Evolutionary conservation across 2,797 vertebrate genomes (phyloP), one percentile per base, ranked within the genome.

Genomic region (Ptychobarbus kaznakovi): DNA sequence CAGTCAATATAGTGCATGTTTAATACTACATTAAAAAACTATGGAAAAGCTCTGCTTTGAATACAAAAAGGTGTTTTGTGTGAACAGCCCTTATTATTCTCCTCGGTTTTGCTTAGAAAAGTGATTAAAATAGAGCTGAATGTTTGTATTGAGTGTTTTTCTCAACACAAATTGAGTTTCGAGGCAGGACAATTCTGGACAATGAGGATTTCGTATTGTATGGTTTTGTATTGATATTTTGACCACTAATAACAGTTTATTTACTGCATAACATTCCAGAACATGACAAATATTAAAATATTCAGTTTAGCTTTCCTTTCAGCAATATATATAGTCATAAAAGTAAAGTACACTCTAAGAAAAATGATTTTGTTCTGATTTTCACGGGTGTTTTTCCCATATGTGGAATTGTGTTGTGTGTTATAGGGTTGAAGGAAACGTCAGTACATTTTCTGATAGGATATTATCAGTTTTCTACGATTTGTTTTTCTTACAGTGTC

Each of bases 201-300:
- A 58, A 22, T 35, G 44, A 35, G n/a, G 1, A 68, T 53, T 9
- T 42, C 22, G 25, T 11, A 42, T 58, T 16, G 20, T 20, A n/a
- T 81, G 18, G 2, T 51, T 66, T 53, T 49, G 44, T 80, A 15
- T 80, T 22, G 2, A 38, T 69, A 51, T 81, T 40, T 69, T 53
- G 28, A 81, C 61, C 44, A 81, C 42, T 32, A 68, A 51, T 66
- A 69, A 51, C 46, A 38, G 32, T 69, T 40, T 69, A 69, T 81
- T 81, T 69, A 32, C 32, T 69, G 22, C 32, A 81, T 40, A 81
- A 81, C 22, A 79, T 63, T 25, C 40, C 76, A 42, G 9, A 78
- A 28, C 40, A 78, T 25, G 22, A 58, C 2, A 53, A 44, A 49
- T n/a, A 44, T 70, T 10, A 9, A 28, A 49, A 28, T 18, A 10